Conservation (phyloP, 2,888 invertebrate genomes). For the Saturnia pavonia region DNA sequence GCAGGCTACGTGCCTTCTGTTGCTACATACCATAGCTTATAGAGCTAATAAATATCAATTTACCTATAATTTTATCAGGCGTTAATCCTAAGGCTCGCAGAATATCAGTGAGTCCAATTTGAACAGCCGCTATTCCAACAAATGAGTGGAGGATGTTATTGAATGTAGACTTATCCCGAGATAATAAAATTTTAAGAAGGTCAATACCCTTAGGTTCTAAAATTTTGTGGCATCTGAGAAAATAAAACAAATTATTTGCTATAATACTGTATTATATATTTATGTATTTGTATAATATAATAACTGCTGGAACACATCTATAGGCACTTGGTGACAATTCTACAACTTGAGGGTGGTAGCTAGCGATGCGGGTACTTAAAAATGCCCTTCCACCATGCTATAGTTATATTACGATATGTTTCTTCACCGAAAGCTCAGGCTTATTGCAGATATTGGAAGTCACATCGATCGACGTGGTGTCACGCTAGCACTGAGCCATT, state of each 20-base stretch:
- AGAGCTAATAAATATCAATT: slow-evolving; percentile 74
- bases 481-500: too few species aligned
- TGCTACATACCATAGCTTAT: neutral
- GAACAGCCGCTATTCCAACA: slow-evolving; percentile 26
- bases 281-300: too few species aligned
- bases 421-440: too few species aligned
- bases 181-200: slow-evolving; percentile 32
- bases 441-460: too few species aligned
- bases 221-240: slow-evolving; percentile 27
- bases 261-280: too few species aligned
- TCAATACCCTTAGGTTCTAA: slow-evolving; percentile 30
- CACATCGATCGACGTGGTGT: too few species aligned
- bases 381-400: too few species aligned
- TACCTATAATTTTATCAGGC: slow-evolving; percentile 36
- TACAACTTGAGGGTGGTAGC: too few species aligned
- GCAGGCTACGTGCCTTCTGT: neutral
- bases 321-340: too few species aligned
- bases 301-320: too few species aligned
- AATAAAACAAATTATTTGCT: neutral
- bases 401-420: too few species aligned
- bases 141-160: slow-evolving; percentile 24
- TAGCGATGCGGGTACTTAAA: too few species aligned
- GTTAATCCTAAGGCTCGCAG: slow-evolving; percentile 30
- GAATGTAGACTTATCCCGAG: slow-evolving; percentile 26
- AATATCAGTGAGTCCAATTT: slow-evolving; percentile 31